Evolutionary conservation across 1,140 invertebrate species (phyloP), one percentile per base, ranked within the genome.

Genomic region (Papilio polyxenes): DNA sequence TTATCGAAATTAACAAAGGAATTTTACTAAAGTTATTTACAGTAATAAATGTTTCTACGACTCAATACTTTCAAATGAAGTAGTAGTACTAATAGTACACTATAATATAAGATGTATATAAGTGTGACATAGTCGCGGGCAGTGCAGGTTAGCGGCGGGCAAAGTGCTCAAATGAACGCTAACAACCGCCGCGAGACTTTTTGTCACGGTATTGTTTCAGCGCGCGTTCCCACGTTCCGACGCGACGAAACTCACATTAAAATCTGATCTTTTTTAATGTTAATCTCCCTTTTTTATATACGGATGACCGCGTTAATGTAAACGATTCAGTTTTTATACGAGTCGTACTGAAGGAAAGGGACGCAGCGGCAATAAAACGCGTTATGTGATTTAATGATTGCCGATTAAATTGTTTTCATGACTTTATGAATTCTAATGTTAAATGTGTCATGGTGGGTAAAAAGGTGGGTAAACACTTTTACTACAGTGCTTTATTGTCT

Each of bases 181-280:
- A 77, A 77, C 75, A 56, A 59, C 51, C 76, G 76, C 15, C 17
- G 76, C 53, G 76, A 56, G 53, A 40, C 31, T 77, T 79, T 79
- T 79, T 79, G 51, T 59, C 53, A 40, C 76, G 76, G 53, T 56
- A 79, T 79, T 79, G 76, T 79, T 79, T 79, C 76, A 79, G 76
- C 7, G 23, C 51, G 51, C 51, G 51, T 79, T 79, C 76, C 76
- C 76, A 79, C 76, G 76, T 59, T 56, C 76, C 76, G 51, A 79
- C 37, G 76, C 76, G 76, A 59, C 76, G 76, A 59, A 59, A 59
- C 76, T 53, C 75, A 59, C 76, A 79, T 79, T 79, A 79, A 79
- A 79, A 59, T 79, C 76, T 59, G 51, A 56, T 79, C 53, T 79
- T 79, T 79, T 79, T 77, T 77, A 51, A 53, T 53, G 75, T 77